Percentiles rank a stretch among this genome's conserved stretches.
Conservation (phyloP, 2,113 vertebrate genomes). For the Phyllostomus discolor region DNA sequence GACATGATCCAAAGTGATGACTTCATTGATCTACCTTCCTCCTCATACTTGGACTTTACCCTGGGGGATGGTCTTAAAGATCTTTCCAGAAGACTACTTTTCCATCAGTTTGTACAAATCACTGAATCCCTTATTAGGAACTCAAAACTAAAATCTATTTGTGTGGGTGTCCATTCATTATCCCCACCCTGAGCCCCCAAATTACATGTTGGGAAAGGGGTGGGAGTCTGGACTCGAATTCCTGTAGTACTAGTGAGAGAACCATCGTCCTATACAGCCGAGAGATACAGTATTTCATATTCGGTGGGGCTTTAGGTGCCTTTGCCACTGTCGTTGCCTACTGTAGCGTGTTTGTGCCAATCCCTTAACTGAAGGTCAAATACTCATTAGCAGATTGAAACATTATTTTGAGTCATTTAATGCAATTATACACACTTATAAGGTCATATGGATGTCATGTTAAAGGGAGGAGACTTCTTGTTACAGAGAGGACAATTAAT, state of each 20-base stretch:
- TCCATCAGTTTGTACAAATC: neutral
- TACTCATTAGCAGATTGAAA: neutral
- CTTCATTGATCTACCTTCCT: neutral
- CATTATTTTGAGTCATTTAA: neutral
- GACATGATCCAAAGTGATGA: neutral
- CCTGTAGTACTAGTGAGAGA: neutral
- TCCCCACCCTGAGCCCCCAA: fast-evolving
- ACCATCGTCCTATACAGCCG: neutral
- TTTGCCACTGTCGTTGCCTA: neutral
- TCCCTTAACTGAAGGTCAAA: neutral
- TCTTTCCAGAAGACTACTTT: neutral
- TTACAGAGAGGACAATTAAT: neutral
- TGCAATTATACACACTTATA: neutral
- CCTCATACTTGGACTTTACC: neutral
- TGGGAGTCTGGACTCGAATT: neutral
- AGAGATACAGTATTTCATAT: neutral
- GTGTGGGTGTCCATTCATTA: neutral
- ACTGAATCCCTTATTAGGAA: neutral
- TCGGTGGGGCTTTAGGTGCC: too few relatives aligned
- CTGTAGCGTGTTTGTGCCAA: neutral
- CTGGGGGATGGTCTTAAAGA: neutral
- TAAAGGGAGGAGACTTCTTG: neutral
- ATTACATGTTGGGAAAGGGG: neutral
- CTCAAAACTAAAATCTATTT: neutral
- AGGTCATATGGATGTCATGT: neutral